Conservation (phyloP, 2,797 vertebrate genomes). For the Novumbra hubbsi region DNA sequence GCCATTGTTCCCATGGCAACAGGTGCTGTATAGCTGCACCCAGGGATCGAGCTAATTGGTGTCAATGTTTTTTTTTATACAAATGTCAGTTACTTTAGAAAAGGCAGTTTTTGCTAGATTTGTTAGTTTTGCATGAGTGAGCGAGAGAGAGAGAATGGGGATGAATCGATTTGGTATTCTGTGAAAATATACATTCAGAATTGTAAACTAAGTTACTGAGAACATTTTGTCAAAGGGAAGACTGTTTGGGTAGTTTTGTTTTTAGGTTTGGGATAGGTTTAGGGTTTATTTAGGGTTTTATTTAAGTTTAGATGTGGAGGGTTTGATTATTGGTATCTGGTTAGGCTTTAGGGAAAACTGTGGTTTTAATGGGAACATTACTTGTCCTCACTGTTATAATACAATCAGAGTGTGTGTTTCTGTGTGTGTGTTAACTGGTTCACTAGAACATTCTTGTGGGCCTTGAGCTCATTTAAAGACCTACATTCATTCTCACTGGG, state of each 20-base stretch:
- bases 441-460: constrained; percentile 63
- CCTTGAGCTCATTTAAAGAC: constrained; percentile 69
- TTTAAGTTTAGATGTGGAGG: constrained; percentile 15
- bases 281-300: neutral
- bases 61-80: constrained; percentile 11
- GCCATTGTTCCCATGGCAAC: constrained; percentile 61
- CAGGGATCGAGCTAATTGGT: constrained; percentile 35
- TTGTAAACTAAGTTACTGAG: constrained; percentile 7
- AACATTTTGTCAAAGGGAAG: neutral
- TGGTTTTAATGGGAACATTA: too few relatives aligned
- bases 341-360: too few relatives aligned
- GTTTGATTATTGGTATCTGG: too few relatives aligned
- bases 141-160: constrained; percentile 15
- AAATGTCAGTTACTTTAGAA: constrained; percentile 19
- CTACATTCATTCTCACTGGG: constrained; percentile 66
- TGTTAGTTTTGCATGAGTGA: neutral
- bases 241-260: too few relatives aligned
- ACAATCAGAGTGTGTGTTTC: constrained; percentile 14
- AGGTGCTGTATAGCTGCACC: constrained; percentile 23
- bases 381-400: too few relatives aligned
- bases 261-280: too few relatives aligned
- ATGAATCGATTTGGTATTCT: constrained; percentile 20
- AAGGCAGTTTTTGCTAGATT: neutral
- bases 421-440: constrained; percentile 58
- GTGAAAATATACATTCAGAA: constrained; percentile 13